Evolutionary conservation across 2,888 invertebrate genomes (phyloP).

Genomic region (Cheilosia scutellata): DNA sequence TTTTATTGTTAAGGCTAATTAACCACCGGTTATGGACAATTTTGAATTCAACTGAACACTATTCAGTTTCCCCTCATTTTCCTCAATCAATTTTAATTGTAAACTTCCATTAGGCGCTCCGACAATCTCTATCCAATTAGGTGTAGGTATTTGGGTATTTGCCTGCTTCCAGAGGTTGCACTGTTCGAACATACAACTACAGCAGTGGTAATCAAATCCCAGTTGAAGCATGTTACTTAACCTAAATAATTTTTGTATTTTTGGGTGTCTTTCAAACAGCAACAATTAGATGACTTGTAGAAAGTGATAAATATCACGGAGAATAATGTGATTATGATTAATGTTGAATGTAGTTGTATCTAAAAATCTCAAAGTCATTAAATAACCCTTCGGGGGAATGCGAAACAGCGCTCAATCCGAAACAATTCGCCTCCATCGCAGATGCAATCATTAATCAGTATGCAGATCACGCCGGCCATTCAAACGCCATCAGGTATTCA

Average conservation of each 20-base stretch:
- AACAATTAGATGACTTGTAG: conserved; percentile 2
- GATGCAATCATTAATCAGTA: conserved; percentile 46
- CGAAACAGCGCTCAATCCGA: conserved; percentile 17
- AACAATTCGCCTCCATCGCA: conserved; percentile 2
- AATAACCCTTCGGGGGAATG: neutral
- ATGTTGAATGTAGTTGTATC: neutral
- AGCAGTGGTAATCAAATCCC: conserved; percentile 1
- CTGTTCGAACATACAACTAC: neutral
- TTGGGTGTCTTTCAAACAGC: neutral
- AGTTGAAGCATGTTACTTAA: neutral
- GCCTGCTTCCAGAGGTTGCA: neutral
- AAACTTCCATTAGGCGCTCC: too few species aligned
- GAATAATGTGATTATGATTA: conserved; percentile 20
- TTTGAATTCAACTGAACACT: too few species aligned
- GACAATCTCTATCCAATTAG: conserved; percentile 3
- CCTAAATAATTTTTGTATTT: neutral
- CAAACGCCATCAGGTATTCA: conserved; percentile 29
- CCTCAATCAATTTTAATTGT: too few species aligned
- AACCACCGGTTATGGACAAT: too few species aligned
- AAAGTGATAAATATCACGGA: conserved; percentile 9
- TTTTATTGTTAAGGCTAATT: too few species aligned
- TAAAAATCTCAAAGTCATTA: conserved; percentile 14
- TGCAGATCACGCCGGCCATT: conserved; percentile 46
- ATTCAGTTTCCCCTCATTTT: too few species aligned
- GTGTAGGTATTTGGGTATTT: neutral